phyloP scores from a whole-genome alignment of 2,113 vertebrate genomes.

The Oplegnathus fasciatus region DNA sequence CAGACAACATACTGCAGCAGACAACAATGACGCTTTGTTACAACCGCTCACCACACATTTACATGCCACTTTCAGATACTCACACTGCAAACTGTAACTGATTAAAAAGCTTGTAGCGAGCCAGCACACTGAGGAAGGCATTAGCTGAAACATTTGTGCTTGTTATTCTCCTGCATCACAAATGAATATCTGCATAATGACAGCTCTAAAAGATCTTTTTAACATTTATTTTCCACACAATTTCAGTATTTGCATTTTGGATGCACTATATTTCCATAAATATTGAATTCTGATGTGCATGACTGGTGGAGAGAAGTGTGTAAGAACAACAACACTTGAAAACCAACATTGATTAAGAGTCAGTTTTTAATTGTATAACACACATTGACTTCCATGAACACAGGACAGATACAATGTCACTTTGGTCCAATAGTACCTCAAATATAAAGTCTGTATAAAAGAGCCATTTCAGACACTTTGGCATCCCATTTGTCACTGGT shows the following conservation, averaged over 20 bases:
- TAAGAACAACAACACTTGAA: background rate
- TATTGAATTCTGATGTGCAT: background rate
- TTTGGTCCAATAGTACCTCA: constrained; percentile 69
- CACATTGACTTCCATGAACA: constrained; percentile 55
- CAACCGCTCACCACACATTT: constrained; percentile 43
- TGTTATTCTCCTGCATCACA: background rate
- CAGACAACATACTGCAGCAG: background rate
- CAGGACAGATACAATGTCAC: constrained; percentile 59
- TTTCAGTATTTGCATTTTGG: background rate
- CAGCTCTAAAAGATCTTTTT: background rate
- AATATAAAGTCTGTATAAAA: constrained; percentile 62
- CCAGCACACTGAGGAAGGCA: background rate
- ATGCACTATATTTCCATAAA: too few species aligned
- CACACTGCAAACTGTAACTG: background rate
- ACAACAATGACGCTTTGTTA: constrained; percentile 9
- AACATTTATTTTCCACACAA: background rate
- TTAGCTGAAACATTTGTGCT: background rate
- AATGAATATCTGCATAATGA: background rate
- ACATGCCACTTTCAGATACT: constrained; percentile 45
- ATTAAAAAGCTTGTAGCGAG: background rate
- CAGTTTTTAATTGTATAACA: constrained; percentile 42
- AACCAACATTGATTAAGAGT: constrained; percentile 4
- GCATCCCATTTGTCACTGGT: constrained; percentile 29
- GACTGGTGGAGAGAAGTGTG: too few species aligned
- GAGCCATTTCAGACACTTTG: constrained; percentile 53